Evolutionary conservation across 2,113 vertebrate genomes (phyloP).

Genomic region (Trochalopteron elliotii): DNA sequence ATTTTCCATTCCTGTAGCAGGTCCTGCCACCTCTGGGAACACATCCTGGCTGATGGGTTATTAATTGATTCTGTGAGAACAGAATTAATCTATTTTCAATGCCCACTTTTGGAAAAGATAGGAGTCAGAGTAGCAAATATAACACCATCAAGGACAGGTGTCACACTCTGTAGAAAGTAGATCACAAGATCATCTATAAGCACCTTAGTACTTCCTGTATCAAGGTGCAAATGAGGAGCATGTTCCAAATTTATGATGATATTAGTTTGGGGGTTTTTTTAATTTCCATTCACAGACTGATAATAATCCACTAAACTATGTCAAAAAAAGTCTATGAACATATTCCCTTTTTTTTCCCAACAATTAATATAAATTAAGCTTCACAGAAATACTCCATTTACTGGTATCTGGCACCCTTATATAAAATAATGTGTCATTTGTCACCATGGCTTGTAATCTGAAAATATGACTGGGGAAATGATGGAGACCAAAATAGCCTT

Average conservation of each 20-base stretch:
- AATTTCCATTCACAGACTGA: background rate
- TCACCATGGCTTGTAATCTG: slow-evolving; percentile 3
- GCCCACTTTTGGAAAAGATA: background rate
- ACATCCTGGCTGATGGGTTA: background rate
- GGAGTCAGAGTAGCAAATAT: background rate
- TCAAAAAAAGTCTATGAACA: background rate
- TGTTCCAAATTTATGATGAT: background rate
- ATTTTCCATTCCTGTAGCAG: background rate
- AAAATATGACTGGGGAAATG: slow-evolving; percentile 27
- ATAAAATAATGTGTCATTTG: slow-evolving; percentile 39
- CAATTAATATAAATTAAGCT: background rate
- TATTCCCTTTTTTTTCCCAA: background rate
- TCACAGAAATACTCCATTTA: background rate
- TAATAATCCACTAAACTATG: background rate
- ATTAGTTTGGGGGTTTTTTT: background rate
- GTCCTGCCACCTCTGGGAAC: background rate
- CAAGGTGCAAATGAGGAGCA: background rate
- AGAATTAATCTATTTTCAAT: background rate
- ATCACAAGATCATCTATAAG: background rate
- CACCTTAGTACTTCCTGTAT: background rate
- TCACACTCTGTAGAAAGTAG: background rate
- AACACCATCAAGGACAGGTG: background rate
- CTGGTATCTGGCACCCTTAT: background rate
- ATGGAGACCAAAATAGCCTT: slow-evolving; percentile 33
- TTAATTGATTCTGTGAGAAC: background rate